Conservation (phyloP, 2,888 invertebrate genomes). For the Drosophila villosipedis region DNA sequence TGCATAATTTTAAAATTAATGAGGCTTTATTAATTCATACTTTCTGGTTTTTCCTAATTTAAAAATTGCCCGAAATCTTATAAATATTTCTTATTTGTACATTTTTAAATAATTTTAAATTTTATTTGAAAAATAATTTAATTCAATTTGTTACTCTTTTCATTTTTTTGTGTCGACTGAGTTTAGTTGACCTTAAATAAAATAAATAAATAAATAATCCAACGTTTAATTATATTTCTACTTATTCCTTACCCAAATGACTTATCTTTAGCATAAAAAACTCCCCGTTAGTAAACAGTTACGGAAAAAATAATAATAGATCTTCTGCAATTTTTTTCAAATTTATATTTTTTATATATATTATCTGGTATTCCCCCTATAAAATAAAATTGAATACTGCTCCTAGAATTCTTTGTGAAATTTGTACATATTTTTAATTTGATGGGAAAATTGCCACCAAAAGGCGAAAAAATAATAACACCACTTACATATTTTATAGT, state of each 20-base stretch:
- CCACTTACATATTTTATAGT: neutral
- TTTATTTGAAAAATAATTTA: too few species aligned
- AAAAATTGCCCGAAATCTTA: too few species aligned
- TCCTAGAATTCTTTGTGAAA: neutral
- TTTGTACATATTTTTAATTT: neutral
- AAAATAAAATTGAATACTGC: neutral
- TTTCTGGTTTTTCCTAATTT: too few species aligned
- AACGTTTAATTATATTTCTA: neutral
- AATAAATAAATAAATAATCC: too few species aligned
- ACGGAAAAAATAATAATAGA: neutral
- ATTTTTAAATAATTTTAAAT: too few species aligned
- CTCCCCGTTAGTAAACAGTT: neutral
- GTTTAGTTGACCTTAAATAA: too few species aligned
- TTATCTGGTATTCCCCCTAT: neutral
- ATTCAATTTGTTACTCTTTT: too few species aligned
- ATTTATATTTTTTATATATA: neutral
- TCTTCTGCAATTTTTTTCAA: neutral
- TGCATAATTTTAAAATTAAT: neutral
- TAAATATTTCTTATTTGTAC: too few species aligned
- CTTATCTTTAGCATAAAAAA: neutral
- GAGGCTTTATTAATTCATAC: too few species aligned
- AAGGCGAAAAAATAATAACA: neutral
- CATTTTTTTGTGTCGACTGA: too few species aligned
- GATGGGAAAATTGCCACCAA: neutral
- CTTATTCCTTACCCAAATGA: neutral